Base-by-base conservation (phyloP, 2,113 vertebrate genomes). In the Polypterus senegalus region DNA sequence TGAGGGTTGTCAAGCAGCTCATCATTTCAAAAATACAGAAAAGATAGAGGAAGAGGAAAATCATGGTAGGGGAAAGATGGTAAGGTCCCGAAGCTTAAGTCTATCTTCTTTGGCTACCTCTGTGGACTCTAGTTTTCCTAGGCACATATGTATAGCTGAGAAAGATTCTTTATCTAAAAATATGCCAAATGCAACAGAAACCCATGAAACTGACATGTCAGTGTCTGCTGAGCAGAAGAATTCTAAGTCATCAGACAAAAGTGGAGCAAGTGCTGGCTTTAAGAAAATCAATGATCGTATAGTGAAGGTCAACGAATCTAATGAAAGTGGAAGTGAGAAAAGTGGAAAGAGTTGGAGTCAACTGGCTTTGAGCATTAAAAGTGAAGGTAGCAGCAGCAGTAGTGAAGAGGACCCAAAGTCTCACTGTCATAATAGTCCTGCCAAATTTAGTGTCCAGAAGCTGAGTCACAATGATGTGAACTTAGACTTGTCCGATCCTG, bases 201-300 rank as follows among this genome's bases (percentile, higher is more conserved):
- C n/a, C n/a, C n/a, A n/a, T n/a, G n/a, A n/a, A n/a, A n/a, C n/a
- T n/a, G n/a, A n/a, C n/a, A n/a, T 65, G 46, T 7, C 8, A 51
- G 59, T n/a, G 4, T 57, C n/a, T 46, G 27, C 2, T 53, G 49
- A 27, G 47, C 44, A 43, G 6, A 7, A 9, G 9, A 49, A 54
- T 64, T 65, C 56, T 9, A 5, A 9, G 27, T 1, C 68, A 70
- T 49, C 63, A 71, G 69, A 9, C 54, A 61, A 60, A 65, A 61
- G 1, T 58, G 70, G 73, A 71, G 63, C 59, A 61, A 62, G 1
- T 3, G 43, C 70, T 51, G 65, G 63, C 9, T 88, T 88, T 76
- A 78, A 81, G 68, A 73, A 66, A 10, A 9, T 67, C 4, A 78
- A 74, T 49, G 79, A 74, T 61, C 80, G 65, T 66, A 79, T 76